phyloP scores from a whole-genome alignment of 2,888 invertebrate species.

The Caenorhabditis imperialis region DNA sequence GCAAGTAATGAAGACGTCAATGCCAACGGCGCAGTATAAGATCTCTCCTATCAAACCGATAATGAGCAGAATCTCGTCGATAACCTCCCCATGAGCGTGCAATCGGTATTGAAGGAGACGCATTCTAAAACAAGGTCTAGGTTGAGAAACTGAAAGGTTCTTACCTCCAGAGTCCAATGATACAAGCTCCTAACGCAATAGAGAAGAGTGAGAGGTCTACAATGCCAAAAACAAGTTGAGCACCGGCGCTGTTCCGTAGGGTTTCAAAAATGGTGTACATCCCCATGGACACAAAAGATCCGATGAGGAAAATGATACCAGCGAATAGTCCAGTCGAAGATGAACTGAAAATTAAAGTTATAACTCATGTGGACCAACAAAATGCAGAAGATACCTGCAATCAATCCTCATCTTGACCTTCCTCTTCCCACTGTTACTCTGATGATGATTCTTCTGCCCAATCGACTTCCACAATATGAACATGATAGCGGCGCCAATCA shows the following conservation, averaged over 20 bases:
- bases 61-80: constrained; percentile 75
- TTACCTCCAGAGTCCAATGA: constrained; percentile 72
- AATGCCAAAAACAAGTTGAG: constrained; percentile 71
- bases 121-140: constrained; percentile 74
- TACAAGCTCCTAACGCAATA: constrained; percentile 68
- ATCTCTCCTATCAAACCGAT: constrained; percentile 76
- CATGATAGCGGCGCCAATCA: constrained; percentile 77
- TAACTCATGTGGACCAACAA: neutral
- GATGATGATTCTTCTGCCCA: constrained; percentile 56
- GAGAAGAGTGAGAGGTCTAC: constrained; percentile 74
- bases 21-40: constrained; percentile 67
- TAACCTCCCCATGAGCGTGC: constrained; percentile 72
- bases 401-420: constrained; percentile 74
- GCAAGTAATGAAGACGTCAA: constrained; percentile 60
- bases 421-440: constrained; percentile 58
- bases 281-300: constrained; percentile 74
- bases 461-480: constrained; percentile 76
- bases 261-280: constrained; percentile 74
- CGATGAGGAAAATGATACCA: constrained; percentile 75
- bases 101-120: constrained; percentile 70
- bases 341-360: constrained; percentile 59
- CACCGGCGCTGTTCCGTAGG: constrained; percentile 62
- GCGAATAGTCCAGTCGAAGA: constrained; percentile 76
- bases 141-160: too few species aligned
- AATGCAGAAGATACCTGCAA: constrained; percentile 64